Base-by-base conservation (phyloP, 2,113 vertebrate species). In the Oreochromis aureus region DNA sequence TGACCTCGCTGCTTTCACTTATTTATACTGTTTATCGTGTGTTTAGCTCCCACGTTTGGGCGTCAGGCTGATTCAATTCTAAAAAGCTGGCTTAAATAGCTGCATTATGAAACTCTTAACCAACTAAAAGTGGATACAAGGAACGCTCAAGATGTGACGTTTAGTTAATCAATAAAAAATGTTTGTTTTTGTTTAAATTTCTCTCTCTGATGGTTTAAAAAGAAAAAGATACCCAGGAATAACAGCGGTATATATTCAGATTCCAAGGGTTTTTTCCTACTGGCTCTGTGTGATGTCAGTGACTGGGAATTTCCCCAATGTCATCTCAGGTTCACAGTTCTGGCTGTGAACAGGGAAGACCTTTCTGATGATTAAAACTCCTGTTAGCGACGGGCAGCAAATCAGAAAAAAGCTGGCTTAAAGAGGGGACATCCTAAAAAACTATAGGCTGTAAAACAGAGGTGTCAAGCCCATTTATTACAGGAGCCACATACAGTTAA, bases 1-100 rank as follows among this genome's bases (percentile, higher is more conserved):
- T 18, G 80, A 81, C 44, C 19, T 55, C n/a, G 80, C 82, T 46
- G 39, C 81, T 87, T 89, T 79, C 59, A 73, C 58, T 87, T 58
- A 34, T 82, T 89, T 78, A 48, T 61, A 3, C 18, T 11, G 51
- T 66, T 71, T 73, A 66, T 66, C n/a, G 69, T 46, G 55, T 63
- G 46, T 84, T 63, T 51, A 59, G 36, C 6, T 51, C 46, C 44
- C 18, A 32, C 2, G 2, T 51, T 51, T n/a, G 15, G 44, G 27
- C 16, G 1, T 78, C 46, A 51, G 16, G 44, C 44, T 78, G 41
- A 76, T 51, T 78, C 71, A 12, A 16, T n/a, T 51, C 18, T 32
- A 51, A 12, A 6, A 51, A 78, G 18, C 4, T n/a, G 46, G 1
- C 44, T 51, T 32, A 78, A 32, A 51, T n/a, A 32, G 44, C 27